Base-by-base conservation (phyloP, 2,113 vertebrate species). In the Cervus canadensis region DNA sequence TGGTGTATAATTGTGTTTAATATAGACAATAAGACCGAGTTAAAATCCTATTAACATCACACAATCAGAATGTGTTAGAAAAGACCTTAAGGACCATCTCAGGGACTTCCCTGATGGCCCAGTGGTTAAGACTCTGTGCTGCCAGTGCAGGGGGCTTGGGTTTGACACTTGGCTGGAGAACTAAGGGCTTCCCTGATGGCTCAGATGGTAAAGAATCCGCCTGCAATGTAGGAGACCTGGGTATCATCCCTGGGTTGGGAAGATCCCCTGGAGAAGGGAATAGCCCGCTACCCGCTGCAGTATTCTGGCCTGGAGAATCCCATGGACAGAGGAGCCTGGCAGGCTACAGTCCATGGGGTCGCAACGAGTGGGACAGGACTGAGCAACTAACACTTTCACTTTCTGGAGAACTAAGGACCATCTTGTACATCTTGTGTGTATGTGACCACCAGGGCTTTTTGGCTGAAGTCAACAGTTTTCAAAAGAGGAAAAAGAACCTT, bases 31-130 rank as follows among this genome's bases (percentile, higher is more conserved):
- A 79, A 94, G 48, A 76, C 48, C 71, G 48, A 96, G 15, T 52
- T 94, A 89, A 97, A 95, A 93, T 28, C 45, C 28, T 64, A 78
- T 56, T 11, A 71, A 36, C 17, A 36, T 71, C 71, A 74, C n/a
- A 92, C 60, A 90, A 78, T 59, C 74, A 89, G 59, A 93, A 52
- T 91, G 54, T 81, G 60, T 78, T 83, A 94, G 84, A 95, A 76
- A 89, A 96, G 60, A 92, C 48, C 43, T 67, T 54, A 87, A 87
- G 36, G 50, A 88, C 30, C 56, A 78, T 76, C 45, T 74, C 84
- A 64, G 67, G 21, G 67, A 40, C 67, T 74, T 74, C 67, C 67
- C 36, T 23, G 67, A 36, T 74, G 36, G 21, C 23, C 19, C 67
- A 74, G 6, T 74, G 67, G 67, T 40, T 74, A 74, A 25, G 19